Base-by-base conservation (phyloP, 1,140 invertebrate species). In the Macrobrachium nipponense region DNA sequence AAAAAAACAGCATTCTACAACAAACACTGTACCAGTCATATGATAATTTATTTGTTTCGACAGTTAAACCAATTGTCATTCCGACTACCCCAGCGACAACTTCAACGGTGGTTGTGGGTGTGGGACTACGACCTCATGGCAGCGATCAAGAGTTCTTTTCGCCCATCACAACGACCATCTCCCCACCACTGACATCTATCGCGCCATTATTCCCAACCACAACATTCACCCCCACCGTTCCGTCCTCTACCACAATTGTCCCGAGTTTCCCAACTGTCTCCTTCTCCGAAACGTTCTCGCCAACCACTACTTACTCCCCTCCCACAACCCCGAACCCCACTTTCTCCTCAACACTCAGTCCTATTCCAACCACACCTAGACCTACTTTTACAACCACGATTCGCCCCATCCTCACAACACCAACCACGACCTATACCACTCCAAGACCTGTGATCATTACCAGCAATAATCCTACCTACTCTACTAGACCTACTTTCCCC, bases 61-160 rank as follows among this genome's bases (percentile, higher is more conserved):
- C 80, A 81, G 80, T 59, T 10, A 68, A 70, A 11, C 17, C 66
- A 10, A 5, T 27, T 18, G 43, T 23, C 18, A 68, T 18, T 15
- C 58, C 66, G n/a, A 80, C 79, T 23, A 76, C 64, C 44, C 18
- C 43, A 12, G 58, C 59, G 44, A 59, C 44, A n/a, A 17, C 81
- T 44, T 18, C 81, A 20, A 43, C 72, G 1, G 18, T 77, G 17
- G 43, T 77, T 6, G 44, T 43, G 11, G 82, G 82, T 7, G 82
- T 83, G 12, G 82, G 82, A 0, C 72, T 83, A 14, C 60, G 73
- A n/a, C 82, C 82, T 10, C 82, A 83, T 18, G 82, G 82, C 11
- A 61, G 82, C 73, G 51, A 83, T 23, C 72, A 77, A 27, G 59
- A 77, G 43, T 83, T 75, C 36, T 27, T 66, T n/a, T 76, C 82